phyloP scores from a whole-genome alignment of 2,888 invertebrate genomes.

The Archips xylosteana region DNA sequence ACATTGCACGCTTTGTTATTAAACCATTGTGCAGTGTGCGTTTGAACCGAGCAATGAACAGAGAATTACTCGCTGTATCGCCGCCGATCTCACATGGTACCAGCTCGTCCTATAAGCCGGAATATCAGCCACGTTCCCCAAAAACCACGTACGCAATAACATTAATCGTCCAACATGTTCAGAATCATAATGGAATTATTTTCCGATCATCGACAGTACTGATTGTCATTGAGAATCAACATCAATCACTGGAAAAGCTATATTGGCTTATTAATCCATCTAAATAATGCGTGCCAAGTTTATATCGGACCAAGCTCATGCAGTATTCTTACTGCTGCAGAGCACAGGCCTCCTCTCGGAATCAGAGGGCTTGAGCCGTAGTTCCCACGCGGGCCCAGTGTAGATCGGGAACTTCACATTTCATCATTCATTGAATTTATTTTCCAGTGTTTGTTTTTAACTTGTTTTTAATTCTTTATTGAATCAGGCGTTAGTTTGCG shows the following conservation, averaged over 20 bases:
- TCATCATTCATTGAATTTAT: too few relatives aligned
- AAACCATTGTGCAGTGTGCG: neutral
- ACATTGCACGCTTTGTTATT: too few relatives aligned
- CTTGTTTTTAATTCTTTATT: too few relatives aligned
- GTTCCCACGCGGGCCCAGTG: too few relatives aligned
- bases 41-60: neutral
- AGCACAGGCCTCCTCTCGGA: too few relatives aligned
- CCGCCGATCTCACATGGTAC: neutral
- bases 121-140: neutral
- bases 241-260: neutral
- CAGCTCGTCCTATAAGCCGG: neutral
- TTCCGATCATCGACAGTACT: slow-evolving; percentile 9
- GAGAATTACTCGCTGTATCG: neutral
- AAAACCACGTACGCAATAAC: slow-evolving; percentile 12
- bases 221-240: slow-evolving; percentile 9
- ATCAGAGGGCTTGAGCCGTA: too few relatives aligned
- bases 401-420: too few relatives aligned
- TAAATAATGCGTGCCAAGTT: too few relatives aligned
- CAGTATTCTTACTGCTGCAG: too few relatives aligned
- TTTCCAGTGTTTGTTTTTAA: too few relatives aligned
- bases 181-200: neutral
- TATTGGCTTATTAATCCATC: neutral
- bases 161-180: slow-evolving; percentile 17
- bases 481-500: too few relatives aligned
- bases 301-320: too few relatives aligned